Evolutionary conservation across 2,113 vertebrate species (phyloP), one percentile per base, ranked within the genome.

Genomic region (Malurus alboscapulatus): DNA sequence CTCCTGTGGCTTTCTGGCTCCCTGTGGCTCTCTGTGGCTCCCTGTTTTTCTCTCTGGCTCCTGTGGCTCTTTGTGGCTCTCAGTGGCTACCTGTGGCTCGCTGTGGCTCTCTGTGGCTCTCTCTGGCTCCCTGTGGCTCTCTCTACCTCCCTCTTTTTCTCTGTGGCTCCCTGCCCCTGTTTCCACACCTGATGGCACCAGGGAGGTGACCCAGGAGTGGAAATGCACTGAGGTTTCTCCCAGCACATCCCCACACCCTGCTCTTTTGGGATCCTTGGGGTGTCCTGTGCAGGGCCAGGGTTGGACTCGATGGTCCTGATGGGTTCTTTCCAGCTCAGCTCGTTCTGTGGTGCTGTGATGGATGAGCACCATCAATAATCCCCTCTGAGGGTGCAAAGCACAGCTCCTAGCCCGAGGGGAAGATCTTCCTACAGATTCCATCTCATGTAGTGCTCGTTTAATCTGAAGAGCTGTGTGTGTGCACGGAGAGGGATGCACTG

Each of bases 161-260:
- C 77, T 27, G 61, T 20, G 68, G 53, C 59, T 83, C 59, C 67
- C 34, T 16, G 76, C 63, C 44, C 69, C 15, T 7, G 50, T 58
- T 72, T 81, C 77, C 8, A 10, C 0, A 0, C 54, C 53, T 36
- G 13, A 27, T 9, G 54, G 77, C 42, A 73, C 38, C 32, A 42
- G 25, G 2, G n/a, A 81, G 36, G 27, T 11, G 48, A 34, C 32
- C 30, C 42, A 42, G 47, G 19, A 0, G 4, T 11, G 26, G 38
- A 76, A 84, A 85, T 2, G 32, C 66, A 51, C 13, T 4, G 34
- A 83, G 58, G 7, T 36, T 82, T 45, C n/a, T 75, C 42, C 81
- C 29, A 34, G 7, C 18, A 32, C 32, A 29, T 32, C 40, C 54
- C 16, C 1, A 1, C 26, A 1, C 9, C 2, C 38, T 0, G 26